A percentile compares a stretch with the other conserved stretches of the same genome.
phyloP scores from a whole-genome alignment of 2,113 vertebrate genomes.

The Macquaria australasica region DNA sequence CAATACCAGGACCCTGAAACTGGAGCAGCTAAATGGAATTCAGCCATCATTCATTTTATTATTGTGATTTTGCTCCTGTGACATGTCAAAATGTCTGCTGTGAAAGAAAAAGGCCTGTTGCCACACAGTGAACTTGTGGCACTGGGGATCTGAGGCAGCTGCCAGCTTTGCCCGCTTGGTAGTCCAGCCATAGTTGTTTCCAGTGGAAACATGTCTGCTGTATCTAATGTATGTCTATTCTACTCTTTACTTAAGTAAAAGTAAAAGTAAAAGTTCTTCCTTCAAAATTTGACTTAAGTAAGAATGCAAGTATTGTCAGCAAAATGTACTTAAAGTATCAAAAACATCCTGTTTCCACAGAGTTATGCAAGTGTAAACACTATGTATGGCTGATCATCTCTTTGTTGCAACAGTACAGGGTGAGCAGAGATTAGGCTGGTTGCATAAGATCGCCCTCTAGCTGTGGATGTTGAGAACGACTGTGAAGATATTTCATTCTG shows the following conservation, averaged over 20 bases:
- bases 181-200: background rate
- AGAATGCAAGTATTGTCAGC: background rate
- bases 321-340: background rate
- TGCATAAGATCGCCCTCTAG: slow-evolving; percentile 60
- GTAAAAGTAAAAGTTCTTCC: too few species aligned
- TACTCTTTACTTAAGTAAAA: background rate
- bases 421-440: background rate
- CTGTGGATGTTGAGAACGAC: slow-evolving; percentile 4
- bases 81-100: background rate
- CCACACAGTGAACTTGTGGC: background rate
- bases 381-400: too few species aligned
- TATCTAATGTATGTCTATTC: background rate
- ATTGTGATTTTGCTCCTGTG: background rate
- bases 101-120: background rate
- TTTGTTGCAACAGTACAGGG: background rate
- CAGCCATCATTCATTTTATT: background rate
- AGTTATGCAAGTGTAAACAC: too few species aligned
- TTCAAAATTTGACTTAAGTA: too few species aligned
- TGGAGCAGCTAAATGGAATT: too few species aligned
- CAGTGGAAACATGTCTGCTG: background rate
- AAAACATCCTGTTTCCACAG: background rate
- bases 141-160: background rate
- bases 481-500: slow-evolving; percentile 26
- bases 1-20: background rate
- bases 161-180: background rate